Evolutionary conservation across 2,888 invertebrate genomes (phyloP).

Genomic region (Lithophane socia): DNA sequence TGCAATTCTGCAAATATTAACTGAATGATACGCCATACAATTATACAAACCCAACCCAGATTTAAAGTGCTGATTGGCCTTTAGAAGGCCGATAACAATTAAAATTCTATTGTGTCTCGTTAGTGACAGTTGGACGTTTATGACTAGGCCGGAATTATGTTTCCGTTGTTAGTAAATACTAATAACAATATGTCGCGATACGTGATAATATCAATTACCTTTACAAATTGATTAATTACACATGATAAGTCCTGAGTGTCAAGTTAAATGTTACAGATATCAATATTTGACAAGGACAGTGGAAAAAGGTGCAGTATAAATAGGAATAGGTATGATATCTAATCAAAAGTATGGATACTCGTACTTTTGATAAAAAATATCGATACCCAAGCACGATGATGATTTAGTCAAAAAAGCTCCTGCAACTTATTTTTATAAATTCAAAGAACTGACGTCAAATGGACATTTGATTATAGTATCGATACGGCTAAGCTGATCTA

Average conservation of each 20-base stretch:
- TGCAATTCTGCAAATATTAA: conserved; percentile 27
- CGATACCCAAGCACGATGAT: neutral
- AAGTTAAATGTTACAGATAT: neutral
- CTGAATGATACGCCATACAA: conserved; percentile 14
- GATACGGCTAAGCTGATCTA: neutral
- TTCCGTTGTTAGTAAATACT: conserved; percentile 20
- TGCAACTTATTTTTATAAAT: neutral
- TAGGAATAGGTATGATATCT: neutral
- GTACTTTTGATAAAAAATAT: neutral
- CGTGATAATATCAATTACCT: conserved; percentile 18
- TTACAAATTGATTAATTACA: conserved; percentile 8
- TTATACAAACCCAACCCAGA: conserved; percentile 20
- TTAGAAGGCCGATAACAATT: too few relatives aligned
- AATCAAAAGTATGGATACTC: neutral
- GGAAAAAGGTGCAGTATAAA: neutral
- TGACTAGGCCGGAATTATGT: conserved; percentile 23
- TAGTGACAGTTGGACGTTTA: neutral
- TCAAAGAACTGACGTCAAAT: neutral
- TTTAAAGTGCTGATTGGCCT: neutral
- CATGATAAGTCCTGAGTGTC: neutral
- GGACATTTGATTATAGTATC: neutral
- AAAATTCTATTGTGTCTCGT: too few relatives aligned
- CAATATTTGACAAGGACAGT: conserved; percentile 1
- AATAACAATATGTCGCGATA: neutral
- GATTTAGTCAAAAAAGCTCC: neutral